These are phyloP conservation scores for Sphinx pinastri DNA, from an alignment of 2,888 invertebrate species.

Conservation along the genomic window DNA sequence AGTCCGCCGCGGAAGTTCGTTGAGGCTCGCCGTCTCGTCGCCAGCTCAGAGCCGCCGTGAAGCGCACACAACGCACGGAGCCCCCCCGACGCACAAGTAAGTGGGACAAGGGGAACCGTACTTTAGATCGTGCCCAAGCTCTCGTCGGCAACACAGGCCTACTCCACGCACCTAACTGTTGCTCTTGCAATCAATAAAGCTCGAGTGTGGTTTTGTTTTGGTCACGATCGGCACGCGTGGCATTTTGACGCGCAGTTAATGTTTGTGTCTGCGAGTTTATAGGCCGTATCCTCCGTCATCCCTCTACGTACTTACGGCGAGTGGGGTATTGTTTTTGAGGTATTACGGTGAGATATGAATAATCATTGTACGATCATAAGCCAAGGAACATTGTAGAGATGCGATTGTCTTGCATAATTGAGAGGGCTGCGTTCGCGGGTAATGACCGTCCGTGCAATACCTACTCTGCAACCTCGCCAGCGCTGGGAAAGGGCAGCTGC, in stretches of 20 bases:
- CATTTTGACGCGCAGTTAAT: slow-evolving; percentile 37
- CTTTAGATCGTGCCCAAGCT: too few relatives aligned
- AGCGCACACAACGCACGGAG: slow-evolving; percentile 24
- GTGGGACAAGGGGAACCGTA: not conserved
- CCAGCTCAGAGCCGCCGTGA: slow-evolving; percentile 22
- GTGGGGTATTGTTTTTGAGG: not conserved
- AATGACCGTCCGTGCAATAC: slow-evolving; percentile 16
- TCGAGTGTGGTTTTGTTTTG: slow-evolving; percentile 66
- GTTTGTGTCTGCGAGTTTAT: not conserved
- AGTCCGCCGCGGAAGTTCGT: slow-evolving; percentile 43
- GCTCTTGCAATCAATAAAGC: slow-evolving; percentile 59
- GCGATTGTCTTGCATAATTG: slow-evolving; percentile 21
- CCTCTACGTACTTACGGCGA: not conserved
- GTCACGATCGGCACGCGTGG: slow-evolving; percentile 42
- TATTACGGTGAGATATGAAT: not conserved
- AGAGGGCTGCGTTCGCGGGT: slow-evolving; percentile 12
- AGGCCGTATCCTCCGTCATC: not conserved
- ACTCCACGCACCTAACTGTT: slow-evolving; percentile 51
- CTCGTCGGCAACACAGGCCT: not conserved
- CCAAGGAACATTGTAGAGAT: not conserved
- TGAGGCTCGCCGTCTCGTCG: slow-evolving; percentile 32
- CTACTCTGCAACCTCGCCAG: not conserved
- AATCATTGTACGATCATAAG: not conserved
- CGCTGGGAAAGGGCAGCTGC: slow-evolving; percentile 1
- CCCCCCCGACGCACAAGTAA: slow-evolving; percentile 25